A percentile compares a stretch with the other conserved stretches of the same genome.
Conservation (phyloP, 2,113 vertebrate genomes). For the Malaclemys terrapin region DNA sequence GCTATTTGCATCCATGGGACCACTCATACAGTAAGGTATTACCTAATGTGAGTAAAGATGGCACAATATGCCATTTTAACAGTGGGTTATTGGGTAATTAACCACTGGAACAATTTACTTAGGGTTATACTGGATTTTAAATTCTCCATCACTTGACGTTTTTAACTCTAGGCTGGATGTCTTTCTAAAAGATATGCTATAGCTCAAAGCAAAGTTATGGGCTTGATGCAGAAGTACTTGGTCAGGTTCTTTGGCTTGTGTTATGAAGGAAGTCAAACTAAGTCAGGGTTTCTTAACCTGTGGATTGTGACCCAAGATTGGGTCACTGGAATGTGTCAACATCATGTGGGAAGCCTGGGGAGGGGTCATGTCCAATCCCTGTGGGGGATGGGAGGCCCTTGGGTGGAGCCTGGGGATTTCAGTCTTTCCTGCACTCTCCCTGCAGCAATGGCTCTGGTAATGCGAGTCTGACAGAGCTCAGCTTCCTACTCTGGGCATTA, state of each 20-base stretch:
- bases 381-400: neutral
- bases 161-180: neutral
- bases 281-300: neutral
- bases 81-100: neutral
- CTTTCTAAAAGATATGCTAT: neutral
- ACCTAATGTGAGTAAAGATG: neutral
- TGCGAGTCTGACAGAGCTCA: neutral
- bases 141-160: neutral
- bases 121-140: neutral
- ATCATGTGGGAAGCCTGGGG: no score
- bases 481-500: neutral
- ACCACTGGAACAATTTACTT: neutral
- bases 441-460: neutral
- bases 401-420: neutral
- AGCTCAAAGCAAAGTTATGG: neutral
- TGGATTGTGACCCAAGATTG: neutral
- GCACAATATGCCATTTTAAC: neutral
- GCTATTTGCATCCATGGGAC: neutral
- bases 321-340: neutral
- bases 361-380: neutral
- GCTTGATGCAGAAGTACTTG: conserved; percentile 10
- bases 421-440: neutral
- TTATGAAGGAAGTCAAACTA: neutral
- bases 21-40: neutral
- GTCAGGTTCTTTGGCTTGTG: neutral